Evolutionary conservation across 1,140 invertebrate species (phyloP), one percentile per base, ranked within the genome.

Genomic region (Lerema accius): DNA sequence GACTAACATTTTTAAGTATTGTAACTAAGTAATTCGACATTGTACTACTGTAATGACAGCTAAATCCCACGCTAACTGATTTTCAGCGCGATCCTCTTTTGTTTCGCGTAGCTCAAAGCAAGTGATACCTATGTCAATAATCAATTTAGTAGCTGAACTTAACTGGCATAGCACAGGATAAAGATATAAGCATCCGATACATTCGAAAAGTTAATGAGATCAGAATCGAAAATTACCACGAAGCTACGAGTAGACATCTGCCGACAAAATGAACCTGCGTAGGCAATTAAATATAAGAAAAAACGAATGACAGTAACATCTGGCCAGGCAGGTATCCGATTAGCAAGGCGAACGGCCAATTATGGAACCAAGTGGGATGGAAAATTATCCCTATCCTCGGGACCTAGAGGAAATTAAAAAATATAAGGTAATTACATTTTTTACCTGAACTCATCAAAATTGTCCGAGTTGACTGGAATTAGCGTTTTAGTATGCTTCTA

Each of bases 311-410:
- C 63, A 59, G 53, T 60, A 53, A 65, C 65, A 68, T 68, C 66
- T 72, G 60, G 55, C 35, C 55, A 42, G n/a, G 40, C 16, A 45
- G 53, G 51, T 61, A 60, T 55, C 56, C 63, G 51, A 71, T 77
- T 71, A 71, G 68, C 48, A 46, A 71, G 66, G 64, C 50, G 63
- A 67, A 66, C 65, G 67, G 43, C 65, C 72, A 73, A 81, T 82
- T 80, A 80, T 73, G 15, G 48, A 19, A 50, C 51, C 46, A 68
- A 80, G 69, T 80, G 65, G 60, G 40, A 64, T 69, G 75, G 71
- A 82, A 82, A 79, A 82, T 82, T 74, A 76, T 78, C 62, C 62
- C 50, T 69, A 69, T 56, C 63, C 65, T 58, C 60, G 55, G 61
- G 48, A 56, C 65, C 53, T 67, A 48, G 23, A 56, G 56, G 15